Evolutionary conservation across 2,113 vertebrate genomes (phyloP).

Genomic region (Nanger granti): DNA sequence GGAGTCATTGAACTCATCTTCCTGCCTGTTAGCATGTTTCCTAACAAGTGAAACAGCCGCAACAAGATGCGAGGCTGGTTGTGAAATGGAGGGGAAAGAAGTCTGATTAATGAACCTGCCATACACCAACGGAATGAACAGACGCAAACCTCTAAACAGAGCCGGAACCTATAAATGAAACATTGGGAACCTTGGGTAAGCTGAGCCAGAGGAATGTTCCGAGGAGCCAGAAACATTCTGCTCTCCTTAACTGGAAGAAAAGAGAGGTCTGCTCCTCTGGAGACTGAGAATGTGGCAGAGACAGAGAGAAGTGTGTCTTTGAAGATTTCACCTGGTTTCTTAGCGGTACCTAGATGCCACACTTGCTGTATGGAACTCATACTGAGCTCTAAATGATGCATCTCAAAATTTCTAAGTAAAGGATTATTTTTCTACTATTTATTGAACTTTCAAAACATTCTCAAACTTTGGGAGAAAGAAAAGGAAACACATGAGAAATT

Average conservation of each 20-base stretch:
- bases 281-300: background rate
- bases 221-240: constrained; percentile 44
- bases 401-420: constrained; percentile 89
- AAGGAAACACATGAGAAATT: constrained; percentile 47
- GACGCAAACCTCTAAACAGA: constrained; percentile 62
- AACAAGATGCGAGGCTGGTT: constrained; percentile 24
- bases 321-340: background rate
- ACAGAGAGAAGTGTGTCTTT: background rate
- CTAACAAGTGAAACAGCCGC: background rate
- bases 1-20: background rate
- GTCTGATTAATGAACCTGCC: constrained; percentile 68
- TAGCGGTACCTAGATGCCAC: background rate
- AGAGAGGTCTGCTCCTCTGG: constrained; percentile 32
- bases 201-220: constrained; percentile 68
- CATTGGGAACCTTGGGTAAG: constrained; percentile 46
- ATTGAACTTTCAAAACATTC: constrained; percentile 87
- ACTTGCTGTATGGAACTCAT: constrained; percentile 32
- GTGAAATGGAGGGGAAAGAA: constrained; percentile 16
- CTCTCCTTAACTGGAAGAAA: constrained; percentile 76
- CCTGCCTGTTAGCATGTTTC: background rate
- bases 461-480: constrained; percentile 64
- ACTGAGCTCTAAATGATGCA: constrained; percentile 71
- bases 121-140: constrained; percentile 46
- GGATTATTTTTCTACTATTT: constrained; percentile 99
- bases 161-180: constrained; percentile 47